Percentiles rank a stretch among this genome's conserved stretches.
phyloP scores from a whole-genome alignment of 2,113 vertebrate species.

The Sceloporus undulatus region DNA sequence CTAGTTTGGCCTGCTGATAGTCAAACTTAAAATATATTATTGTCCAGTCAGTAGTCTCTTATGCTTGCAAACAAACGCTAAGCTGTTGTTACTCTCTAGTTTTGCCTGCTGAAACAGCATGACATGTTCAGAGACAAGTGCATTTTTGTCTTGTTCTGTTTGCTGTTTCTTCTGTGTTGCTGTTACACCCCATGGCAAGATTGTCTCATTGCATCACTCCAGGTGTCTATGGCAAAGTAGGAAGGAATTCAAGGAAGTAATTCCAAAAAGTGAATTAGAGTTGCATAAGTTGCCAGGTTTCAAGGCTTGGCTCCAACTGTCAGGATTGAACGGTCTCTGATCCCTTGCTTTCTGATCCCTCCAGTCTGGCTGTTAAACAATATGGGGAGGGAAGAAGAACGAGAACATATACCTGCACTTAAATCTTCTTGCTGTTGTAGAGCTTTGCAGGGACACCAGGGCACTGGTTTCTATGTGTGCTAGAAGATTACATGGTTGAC shows the following conservation, averaged over 20 bases:
- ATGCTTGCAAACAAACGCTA: background rate
- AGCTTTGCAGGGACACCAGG: background rate
- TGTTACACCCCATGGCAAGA: background rate
- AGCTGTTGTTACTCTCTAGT: background rate
- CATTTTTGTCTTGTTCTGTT: background rate
- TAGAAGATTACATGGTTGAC: background rate
- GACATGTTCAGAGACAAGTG: background rate
- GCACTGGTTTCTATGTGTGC: background rate
- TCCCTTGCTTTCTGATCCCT: background rate
- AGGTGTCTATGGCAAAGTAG: background rate
- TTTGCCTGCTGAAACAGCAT: no score
- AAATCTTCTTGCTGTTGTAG: background rate
- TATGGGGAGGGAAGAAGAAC: no score
- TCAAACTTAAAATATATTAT: background rate
- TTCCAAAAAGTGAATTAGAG: conserved; percentile 13
- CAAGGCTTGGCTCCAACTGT: background rate
- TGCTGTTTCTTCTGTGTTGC: background rate
- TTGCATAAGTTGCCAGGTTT: background rate
- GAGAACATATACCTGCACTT: background rate
- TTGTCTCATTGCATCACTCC: background rate
- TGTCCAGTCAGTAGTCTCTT: background rate
- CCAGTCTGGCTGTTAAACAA: no score
- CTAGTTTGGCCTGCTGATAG: no score
- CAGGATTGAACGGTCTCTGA: background rate
- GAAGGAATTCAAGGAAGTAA: conserved; percentile 9